phyloP scores from a whole-genome alignment of 1,140 invertebrate genomes.

The Nasonia vitripennis region DNA sequence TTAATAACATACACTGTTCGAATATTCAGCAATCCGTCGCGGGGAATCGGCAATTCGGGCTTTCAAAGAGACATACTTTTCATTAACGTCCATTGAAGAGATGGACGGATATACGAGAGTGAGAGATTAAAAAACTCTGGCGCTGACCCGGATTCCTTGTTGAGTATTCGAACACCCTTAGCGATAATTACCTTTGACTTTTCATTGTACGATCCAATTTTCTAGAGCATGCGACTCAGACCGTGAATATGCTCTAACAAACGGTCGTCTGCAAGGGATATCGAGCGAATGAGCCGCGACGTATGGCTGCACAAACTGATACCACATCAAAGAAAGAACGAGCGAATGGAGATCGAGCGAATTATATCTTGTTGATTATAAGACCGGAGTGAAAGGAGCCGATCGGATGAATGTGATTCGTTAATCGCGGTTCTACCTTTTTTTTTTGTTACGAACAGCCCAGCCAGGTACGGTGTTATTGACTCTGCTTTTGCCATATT shows the following conservation, averaged over 20 bases:
- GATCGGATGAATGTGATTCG: slow-evolving; percentile 10
- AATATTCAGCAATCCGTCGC: slow-evolving; percentile 61
- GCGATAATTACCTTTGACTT: slow-evolving; percentile 70
- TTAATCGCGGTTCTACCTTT: slow-evolving; percentile 32
- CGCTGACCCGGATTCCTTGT: slow-evolving; percentile 29
- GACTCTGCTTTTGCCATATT: slow-evolving; percentile 68
- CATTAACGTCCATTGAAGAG: not conserved
- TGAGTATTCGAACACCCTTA: slow-evolving; percentile 66
- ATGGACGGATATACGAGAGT: not conserved
- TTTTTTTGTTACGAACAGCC: slow-evolving; percentile 31
- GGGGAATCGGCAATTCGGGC: not conserved
- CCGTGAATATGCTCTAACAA: slow-evolving; percentile 73
- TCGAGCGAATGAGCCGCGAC: slow-evolving; percentile 56
- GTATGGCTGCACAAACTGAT: not conserved
- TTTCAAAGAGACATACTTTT: not conserved
- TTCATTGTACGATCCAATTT: slow-evolving; percentile 69
- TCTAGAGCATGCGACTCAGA: slow-evolving; percentile 71
- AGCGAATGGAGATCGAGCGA: slow-evolving; percentile 52
- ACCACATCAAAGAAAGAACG: slow-evolving; percentile 42
- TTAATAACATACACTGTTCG: slow-evolving; percentile 62
- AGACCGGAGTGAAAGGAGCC: slow-evolving; percentile 11
- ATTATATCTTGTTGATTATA: not conserved
- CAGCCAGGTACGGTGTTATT: slow-evolving; percentile 28
- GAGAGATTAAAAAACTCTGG: not conserved
- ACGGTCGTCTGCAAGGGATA: slow-evolving; percentile 53